Base-by-base conservation (phyloP, 1,140 invertebrate species). In the Penaeus chinensis region DNA sequence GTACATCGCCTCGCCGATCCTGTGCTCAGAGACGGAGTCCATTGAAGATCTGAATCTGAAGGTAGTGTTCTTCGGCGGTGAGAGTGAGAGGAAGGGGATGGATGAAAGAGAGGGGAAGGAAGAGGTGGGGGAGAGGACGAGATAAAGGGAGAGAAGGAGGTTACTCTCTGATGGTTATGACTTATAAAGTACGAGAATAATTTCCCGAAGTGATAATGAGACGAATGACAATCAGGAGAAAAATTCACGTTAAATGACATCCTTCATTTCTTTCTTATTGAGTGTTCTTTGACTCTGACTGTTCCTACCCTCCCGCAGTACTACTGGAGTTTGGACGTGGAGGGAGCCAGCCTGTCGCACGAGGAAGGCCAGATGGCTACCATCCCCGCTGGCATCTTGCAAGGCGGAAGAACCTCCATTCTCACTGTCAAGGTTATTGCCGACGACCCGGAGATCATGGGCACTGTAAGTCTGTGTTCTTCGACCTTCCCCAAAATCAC, bases 331-430 rank as follows among this genome's bases (percentile, higher is more conserved):
- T 47, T 84, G 42, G 18, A 74, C 27, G 82, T 47, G 13, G 60
- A 74, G 5, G 71, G 82, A 24, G 54, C 24, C 5, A 54, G 54
- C 13, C 13, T 76, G 5, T 37, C 27, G 24, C 47, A 32, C 69
- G n/a, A 61, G n/a, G 32, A 74, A 32, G 82, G 82, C 42, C 71
- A 62, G 63, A 84, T 47, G 37, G 37, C 76, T 20, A 84, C 69
- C 27, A 7, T 84, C 11, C 69, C 69, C 24, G 69, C 42, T 4
- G 69, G 69, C 8, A 20, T 32, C 22, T 24, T 84, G n/a, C 19
- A 42, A 62, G 82, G 47, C 37, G 60, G 60, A 54, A 24, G 54
- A 8, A 54, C 69, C 32, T 74, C 71, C 47, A 84, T 24, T 54
- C 82, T 84, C 19, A 76, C 27, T 13, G 82, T 76, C 54, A 76